Evolutionary conservation across 2,797 vertebrate species (phyloP).

Genomic region (Dryobates pubescens): DNA sequence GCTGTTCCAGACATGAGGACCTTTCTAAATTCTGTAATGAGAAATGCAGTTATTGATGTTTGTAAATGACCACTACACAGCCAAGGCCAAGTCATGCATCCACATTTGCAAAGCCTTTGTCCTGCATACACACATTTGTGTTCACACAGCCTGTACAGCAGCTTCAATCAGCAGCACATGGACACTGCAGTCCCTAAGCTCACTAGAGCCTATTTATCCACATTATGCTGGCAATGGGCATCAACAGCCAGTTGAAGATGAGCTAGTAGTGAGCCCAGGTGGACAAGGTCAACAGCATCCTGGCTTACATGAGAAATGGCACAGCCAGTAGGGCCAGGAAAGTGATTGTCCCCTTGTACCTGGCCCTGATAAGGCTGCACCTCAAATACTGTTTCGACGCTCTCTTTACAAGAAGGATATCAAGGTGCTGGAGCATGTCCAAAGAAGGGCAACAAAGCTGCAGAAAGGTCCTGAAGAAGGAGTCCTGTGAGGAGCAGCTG

Average conservation of each 20-base stretch:
- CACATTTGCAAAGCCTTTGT: neutral
- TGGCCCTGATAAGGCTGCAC: accelerated
- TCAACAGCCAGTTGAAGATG: neutral
- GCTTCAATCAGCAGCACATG: neutral
- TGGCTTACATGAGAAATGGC: neutral
- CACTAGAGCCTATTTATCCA: neutral
- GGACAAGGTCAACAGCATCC: neutral
- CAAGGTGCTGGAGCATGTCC: neutral
- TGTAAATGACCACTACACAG: neutral
- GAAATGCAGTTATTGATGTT: neutral
- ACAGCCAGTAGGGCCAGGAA: neutral
- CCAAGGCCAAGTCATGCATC: neutral
- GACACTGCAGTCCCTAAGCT: neutral
- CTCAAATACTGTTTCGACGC: accelerated
- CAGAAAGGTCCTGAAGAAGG: neutral
- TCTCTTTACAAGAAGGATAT: neutral
- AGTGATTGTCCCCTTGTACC: neutral
- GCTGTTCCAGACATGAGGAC: neutral
- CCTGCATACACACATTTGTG: neutral
- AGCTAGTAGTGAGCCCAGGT: neutral
- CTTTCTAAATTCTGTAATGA: neutral
- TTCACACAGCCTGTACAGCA: neutral
- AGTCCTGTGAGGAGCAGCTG: neutral
- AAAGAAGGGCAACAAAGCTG: neutral
- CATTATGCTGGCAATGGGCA: neutral